Evolutionary conservation across 2,888 invertebrate genomes (phyloP).

Genomic region (Eupithecia vulgata): DNA sequence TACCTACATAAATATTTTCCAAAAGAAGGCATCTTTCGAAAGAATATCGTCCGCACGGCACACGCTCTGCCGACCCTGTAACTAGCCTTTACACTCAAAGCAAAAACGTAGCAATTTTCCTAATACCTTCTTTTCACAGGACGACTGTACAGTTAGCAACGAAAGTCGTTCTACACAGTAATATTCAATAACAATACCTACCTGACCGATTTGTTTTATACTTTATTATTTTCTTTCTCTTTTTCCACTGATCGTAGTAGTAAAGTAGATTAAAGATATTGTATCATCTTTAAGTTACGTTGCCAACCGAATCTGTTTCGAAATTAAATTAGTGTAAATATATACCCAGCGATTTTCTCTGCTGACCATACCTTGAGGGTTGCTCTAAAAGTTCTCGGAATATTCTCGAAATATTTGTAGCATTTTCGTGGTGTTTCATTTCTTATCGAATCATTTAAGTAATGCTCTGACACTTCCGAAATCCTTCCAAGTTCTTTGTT

Average conservation of each 20-base stretch:
- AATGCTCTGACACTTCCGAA: constrained; percentile 10
- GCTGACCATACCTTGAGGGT: constrained; percentile 17
- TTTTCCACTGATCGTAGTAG: not conserved
- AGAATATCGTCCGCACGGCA: constrained; percentile 23
- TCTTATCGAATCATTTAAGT: constrained; percentile 18
- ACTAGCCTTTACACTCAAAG: constrained; percentile 33
- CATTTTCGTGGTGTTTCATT: constrained; percentile 15
- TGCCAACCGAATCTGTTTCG: not conserved
- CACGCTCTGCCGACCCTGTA: constrained; percentile 24
- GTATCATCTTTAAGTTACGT: not conserved
- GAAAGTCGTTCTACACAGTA: not conserved
- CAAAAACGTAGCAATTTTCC: constrained; percentile 34
- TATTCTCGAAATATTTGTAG: constrained; percentile 24
- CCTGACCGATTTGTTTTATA: not conserved
- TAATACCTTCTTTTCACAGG: constrained; percentile 33
- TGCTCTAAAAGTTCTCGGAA: constrained; percentile 23
- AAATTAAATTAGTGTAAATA: not conserved
- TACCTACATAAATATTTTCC: not conserved
- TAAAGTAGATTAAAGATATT: not conserved
- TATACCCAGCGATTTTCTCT: not conserved
- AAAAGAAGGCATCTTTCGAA: constrained; percentile 1
- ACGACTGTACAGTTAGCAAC: not conserved
- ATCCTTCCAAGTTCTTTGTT: not conserved
- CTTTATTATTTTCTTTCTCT: not conserved
- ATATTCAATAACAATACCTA: not conserved